These are phyloP conservation scores for Idaea straminata DNA, from an alignment of 2,888 invertebrate genomes.

Conservation along the genomic window DNA sequence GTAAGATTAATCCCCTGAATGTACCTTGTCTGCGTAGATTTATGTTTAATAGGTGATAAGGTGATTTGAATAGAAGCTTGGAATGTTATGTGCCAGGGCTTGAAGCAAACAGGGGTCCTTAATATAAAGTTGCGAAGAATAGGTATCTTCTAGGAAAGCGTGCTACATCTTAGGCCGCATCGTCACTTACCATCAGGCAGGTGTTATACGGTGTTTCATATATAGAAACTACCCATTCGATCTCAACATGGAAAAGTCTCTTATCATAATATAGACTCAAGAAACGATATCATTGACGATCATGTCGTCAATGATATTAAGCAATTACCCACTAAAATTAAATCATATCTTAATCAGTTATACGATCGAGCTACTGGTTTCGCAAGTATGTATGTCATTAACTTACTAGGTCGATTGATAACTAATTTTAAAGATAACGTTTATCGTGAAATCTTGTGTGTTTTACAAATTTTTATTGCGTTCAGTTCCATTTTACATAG, in stretches of 20 bases:
- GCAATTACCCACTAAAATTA: not conserved
- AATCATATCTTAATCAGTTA: not conserved
- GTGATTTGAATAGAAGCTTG: not conserved
- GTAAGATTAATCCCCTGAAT: not conserved
- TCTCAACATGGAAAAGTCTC: not conserved
- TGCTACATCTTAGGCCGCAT: no score
- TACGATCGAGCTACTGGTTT: not conserved
- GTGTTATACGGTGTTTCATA: no score
- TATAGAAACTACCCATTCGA: no score
- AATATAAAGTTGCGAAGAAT: no score
- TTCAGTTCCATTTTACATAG: not conserved
- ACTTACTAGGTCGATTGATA: constrained; percentile 1
- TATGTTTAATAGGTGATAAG: not conserved
- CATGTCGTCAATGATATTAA: not conserved
- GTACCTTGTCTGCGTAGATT: not conserved
- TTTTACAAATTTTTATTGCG: not conserved
- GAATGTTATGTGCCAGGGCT: no score
- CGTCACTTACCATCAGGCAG: no score
- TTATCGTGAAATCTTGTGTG: not conserved
- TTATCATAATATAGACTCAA: not conserved
- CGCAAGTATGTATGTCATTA: not conserved
- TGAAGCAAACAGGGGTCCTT: no score
- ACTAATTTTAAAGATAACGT: not conserved
- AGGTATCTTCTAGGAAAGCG: no score
- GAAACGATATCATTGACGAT: not conserved